Evolutionary conservation across 2,888 invertebrate species (phyloP), one percentile per base, ranked within the genome.

Genomic region (Cylindroiulus punctatus): DNA sequence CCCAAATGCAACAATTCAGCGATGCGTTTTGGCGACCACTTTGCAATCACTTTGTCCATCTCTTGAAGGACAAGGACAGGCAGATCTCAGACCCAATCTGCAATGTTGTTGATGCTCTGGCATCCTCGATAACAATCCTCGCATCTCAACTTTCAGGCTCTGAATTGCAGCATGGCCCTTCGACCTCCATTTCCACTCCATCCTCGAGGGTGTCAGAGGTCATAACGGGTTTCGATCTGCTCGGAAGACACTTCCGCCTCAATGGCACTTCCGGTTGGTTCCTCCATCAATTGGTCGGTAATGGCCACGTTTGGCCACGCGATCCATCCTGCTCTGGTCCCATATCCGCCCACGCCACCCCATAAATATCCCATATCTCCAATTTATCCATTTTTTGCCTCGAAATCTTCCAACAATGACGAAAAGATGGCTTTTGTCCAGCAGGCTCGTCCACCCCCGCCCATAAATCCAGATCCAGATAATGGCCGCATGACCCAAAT

Each of bases 311-410:
- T 52, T 52, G 52, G 52, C 52, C 5, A 17, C 0, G 52, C 52
- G 19, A 52, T 17, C 0, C 44, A 47, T 47, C 14, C 47, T 4
- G 47, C 14, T 47, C 8, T 47, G n/a, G 57, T 19, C 3, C 57
- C 57, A n/a, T 57, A 19, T 57, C 8, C n/a, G 19, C 10, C 57
- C 57, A 8, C 57, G 5, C 57, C 57, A n/a, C 22, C 57, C n/a
- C 57, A 57, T 57, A 57, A 57, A 57, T 57, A 57, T 57, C 57
- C 57, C 22, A 22, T 57, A 57, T 57, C 57, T 57, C 57, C 7
- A 57, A 57, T n/a, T 57, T 57, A 57, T 57, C 57, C 57, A 22
- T 57, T 57, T 57, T 22, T 57, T 22, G 5, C 40, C 40, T 57
- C 57, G 5, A 57, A 57, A 57, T 57, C 57, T 57, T 57, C 57